Evolutionary conservation across 2,888 invertebrate species (phyloP).

Genomic region (Hyles lineata): DNA sequence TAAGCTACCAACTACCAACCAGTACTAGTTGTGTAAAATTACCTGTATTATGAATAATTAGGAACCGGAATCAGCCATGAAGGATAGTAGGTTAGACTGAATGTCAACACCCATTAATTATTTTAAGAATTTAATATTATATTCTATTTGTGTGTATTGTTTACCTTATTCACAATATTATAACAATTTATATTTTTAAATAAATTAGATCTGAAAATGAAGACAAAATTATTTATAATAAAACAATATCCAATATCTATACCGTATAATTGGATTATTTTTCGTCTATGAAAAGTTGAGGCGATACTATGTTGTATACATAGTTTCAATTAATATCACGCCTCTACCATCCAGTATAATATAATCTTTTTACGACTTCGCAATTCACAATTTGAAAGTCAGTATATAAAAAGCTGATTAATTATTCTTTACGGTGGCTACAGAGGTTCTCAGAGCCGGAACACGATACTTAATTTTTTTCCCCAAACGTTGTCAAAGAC

Average conservation of each 20-base stretch:
- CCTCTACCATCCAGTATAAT: neutral
- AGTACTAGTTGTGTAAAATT: neutral
- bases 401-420: neutral
- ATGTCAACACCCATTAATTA: neutral
- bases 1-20: neutral
- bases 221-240: too few relatives aligned
- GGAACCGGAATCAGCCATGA: neutral
- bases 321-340: too few relatives aligned
- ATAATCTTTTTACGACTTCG: neutral
- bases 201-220: too few relatives aligned
- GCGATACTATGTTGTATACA: too few relatives aligned
- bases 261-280: too few relatives aligned
- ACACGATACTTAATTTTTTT: constrained; percentile 2
- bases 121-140: neutral
- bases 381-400: neutral
- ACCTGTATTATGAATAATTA: neutral
- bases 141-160: neutral
- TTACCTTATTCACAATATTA: too few relatives aligned
- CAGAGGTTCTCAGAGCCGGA: neutral
- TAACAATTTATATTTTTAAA: too few relatives aligned
- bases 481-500: neutral
- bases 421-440: neutral
- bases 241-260: too few relatives aligned
- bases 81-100: constrained; percentile 3
- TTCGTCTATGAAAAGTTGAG: too few relatives aligned